phyloP scores from a whole-genome alignment of 1,140 invertebrate genomes.

The Bombus fervidus region DNA sequence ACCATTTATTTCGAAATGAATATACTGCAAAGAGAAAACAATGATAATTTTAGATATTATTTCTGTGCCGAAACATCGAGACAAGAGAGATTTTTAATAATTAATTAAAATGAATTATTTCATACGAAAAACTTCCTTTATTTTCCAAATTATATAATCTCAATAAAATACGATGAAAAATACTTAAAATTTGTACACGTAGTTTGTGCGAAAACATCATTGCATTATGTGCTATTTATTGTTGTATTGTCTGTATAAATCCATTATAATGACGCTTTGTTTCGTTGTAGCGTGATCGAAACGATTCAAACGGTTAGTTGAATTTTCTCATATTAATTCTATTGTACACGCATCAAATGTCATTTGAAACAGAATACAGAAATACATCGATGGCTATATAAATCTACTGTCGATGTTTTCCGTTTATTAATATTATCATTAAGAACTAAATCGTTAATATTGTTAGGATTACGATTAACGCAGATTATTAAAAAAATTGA shows the following conservation, averaged over 20 bases:
- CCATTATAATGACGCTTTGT: not conserved
- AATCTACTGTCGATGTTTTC: not conserved
- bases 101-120: not conserved
- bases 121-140: not conserved
- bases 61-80: not conserved
- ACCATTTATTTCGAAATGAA: not conserved
- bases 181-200: not conserved
- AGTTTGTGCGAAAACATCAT: not conserved
- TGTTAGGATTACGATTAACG: not conserved
- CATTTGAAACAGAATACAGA: not conserved
- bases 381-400: not conserved
- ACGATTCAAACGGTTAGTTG: not conserved
- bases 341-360: not conserved
- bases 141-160: not conserved
- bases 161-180: not conserved
- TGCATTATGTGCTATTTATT: not conserved
- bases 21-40: not conserved
- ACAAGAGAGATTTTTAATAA: not conserved
- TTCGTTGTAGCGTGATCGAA: not conserved
- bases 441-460: not conserved
- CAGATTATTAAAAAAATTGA: not conserved
- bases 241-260: not conserved
- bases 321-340: conserved; percentile 13
- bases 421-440: not conserved
- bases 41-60: not conserved